Evolutionary conservation across 2,888 invertebrate species (phyloP).

Genomic region (Zelleria hepariella): DNA sequence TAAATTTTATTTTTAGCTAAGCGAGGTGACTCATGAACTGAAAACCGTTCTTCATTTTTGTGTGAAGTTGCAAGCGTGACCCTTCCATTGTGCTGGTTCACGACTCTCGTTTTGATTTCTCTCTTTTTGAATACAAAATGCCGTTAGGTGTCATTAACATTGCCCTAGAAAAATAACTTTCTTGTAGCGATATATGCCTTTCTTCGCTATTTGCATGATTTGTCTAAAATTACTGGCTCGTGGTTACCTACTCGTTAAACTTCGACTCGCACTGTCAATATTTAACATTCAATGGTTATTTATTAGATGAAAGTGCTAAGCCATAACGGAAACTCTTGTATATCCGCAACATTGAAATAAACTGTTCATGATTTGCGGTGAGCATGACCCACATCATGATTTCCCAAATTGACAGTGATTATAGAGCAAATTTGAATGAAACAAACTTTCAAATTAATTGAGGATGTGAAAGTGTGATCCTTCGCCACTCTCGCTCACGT

Average conservation of each 20-base stretch:
- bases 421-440: not conserved
- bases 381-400: not conserved
- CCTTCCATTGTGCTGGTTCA: slow-evolving; percentile 48
- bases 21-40: not conserved
- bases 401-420: not conserved
- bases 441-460: not conserved
- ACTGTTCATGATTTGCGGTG: too few relatives aligned
- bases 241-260: too few relatives aligned
- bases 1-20: not conserved
- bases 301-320: not conserved
- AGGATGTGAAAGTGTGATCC: not conserved
- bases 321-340: not conserved
- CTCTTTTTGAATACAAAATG: slow-evolving; percentile 39
- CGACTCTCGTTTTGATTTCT: slow-evolving; percentile 56
- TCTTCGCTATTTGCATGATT: not conserved
- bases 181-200: not conserved
- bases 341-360: not conserved
- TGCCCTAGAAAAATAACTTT: slow-evolving; percentile 42
- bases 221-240: not conserved
- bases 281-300: not conserved
- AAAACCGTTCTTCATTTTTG: not conserved
- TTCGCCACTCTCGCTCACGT: not conserved
- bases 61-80: slow-evolving; percentile 5
- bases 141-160: slow-evolving; percentile 43
- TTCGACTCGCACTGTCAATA: not conserved